These are phyloP conservation scores for Polyergus mexicanus DNA, from an alignment of 1,140 invertebrate genomes.

Conservation along the genomic window DNA sequence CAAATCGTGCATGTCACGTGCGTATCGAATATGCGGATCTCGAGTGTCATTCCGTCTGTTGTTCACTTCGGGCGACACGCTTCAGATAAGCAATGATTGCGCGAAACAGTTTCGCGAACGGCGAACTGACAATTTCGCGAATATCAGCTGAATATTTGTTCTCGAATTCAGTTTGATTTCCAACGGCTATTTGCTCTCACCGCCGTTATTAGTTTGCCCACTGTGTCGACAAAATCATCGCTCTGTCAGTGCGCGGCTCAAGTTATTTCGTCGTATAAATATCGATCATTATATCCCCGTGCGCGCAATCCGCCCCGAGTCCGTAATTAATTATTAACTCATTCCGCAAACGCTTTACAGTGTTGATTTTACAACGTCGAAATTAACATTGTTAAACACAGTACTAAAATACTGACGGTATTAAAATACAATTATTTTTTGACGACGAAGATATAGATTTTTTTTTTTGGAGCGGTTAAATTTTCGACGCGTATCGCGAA, in stretches of 20 bases:
- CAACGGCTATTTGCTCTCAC: constrained; percentile 21
- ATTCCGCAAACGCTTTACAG: constrained; percentile 3
- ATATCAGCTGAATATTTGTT: constrained; percentile 39
- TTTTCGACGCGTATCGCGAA: neutral
- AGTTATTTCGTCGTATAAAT: constrained; percentile 27
- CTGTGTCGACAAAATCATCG: constrained; percentile 20
- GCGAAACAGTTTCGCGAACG: constrained; percentile 10
- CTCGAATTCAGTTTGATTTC: constrained; percentile 32
- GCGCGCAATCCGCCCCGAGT: neutral
- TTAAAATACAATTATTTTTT: neutral
- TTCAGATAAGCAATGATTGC: constrained; percentile 6
- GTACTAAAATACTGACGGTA: no score
- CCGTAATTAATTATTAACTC: constrained; percentile 48
- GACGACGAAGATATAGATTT: neutral
- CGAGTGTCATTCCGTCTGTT: constrained; percentile 5
- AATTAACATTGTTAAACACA: neutral
- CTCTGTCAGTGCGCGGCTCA: neutral
- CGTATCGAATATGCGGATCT: constrained; percentile 29
- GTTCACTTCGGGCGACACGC: neutral
- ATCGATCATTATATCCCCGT: constrained; percentile 18
- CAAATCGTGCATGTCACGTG: neutral
- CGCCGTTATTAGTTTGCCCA: constrained; percentile 42
- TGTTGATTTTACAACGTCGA: neutral
- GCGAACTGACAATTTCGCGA: constrained; percentile 2
- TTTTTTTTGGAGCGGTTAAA: neutral